Conservation (phyloP, 1,140 invertebrate genomes). For the Oncopeltus fasciatus region DNA sequence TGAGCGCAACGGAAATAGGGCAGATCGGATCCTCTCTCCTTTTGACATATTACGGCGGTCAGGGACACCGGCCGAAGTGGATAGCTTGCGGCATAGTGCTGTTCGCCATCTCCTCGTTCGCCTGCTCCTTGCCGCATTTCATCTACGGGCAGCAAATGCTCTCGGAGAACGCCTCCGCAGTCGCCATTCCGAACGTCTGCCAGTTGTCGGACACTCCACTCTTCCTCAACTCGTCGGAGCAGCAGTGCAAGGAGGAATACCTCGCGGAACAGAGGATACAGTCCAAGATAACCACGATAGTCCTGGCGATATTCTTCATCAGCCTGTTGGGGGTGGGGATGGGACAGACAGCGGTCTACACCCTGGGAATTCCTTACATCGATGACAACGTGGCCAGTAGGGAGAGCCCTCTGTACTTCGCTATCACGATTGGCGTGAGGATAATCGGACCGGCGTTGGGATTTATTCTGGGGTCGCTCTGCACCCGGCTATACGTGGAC, state of each 20-base stretch:
- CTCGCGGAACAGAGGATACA: constrained; percentile 45
- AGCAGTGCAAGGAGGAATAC: constrained; percentile 38
- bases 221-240: not conserved
- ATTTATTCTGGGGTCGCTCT: constrained; percentile 79
- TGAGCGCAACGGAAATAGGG: constrained; percentile 88
- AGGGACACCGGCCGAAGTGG: constrained; percentile 89
- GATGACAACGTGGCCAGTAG: constrained; percentile 84
- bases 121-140: constrained; percentile 72
- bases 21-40: constrained; percentile 79
- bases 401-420: constrained; percentile 86
- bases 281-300: constrained; percentile 59
- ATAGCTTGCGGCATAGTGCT: constrained; percentile 86
- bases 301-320: constrained; percentile 72
- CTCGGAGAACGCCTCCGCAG: constrained; percentile 42
- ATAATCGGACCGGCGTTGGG: constrained; percentile 81
- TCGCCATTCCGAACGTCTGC: constrained; percentile 25
- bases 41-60: constrained; percentile 83
- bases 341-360: constrained; percentile 83
- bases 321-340: constrained; percentile 79
- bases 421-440: constrained; percentile 79
- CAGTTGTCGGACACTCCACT: not conserved
- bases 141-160: constrained; percentile 60
- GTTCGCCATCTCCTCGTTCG: constrained; percentile 72
- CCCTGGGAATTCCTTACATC: constrained; percentile 84
- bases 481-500: constrained; percentile 75